These are phyloP conservation scores for Crax fasciolata DNA, from an alignment of 2,797 vertebrate genomes.

Conservation along the genomic window DNA sequence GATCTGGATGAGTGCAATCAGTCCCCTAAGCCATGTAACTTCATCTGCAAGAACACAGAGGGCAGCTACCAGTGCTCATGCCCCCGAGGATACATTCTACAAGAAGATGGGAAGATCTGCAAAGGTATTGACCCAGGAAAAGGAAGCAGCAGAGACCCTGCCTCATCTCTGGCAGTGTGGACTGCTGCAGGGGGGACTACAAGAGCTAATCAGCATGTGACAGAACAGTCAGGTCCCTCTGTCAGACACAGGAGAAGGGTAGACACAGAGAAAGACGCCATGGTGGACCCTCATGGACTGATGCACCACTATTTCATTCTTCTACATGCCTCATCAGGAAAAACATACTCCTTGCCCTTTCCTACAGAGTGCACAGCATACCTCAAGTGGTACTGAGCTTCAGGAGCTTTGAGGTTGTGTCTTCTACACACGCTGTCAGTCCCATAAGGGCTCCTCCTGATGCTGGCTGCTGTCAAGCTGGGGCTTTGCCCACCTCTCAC, in stretches of 20 bases:
- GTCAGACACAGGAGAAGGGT: background rate
- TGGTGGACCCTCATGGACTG: background rate
- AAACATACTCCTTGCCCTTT: background rate
- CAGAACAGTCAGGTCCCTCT: background rate
- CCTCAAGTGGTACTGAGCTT: background rate
- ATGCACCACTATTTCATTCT: background rate
- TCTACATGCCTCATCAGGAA: background rate
- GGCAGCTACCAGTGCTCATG: constrained; percentile 96
- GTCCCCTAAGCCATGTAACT: constrained; percentile 92
- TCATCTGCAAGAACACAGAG: constrained; percentile 96
- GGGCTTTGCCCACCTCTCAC: background rate
- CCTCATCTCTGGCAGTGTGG: background rate
- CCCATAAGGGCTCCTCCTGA: background rate
- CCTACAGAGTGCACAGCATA: background rate
- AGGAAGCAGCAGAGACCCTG: background rate
- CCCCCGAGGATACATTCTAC: constrained; percentile 91
- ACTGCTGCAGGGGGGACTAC: background rate
- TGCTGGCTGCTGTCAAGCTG: background rate
- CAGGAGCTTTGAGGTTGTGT: background rate
- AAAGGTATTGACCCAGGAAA: constrained; percentile 84
- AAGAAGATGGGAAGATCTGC: constrained; percentile 94
- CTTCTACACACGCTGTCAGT: background rate
- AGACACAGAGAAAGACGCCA: accelerated
- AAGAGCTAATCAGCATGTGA: background rate
- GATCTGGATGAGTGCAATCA: constrained; percentile 93